Evolutionary conservation across 2,888 invertebrate genomes (phyloP), one percentile per base, ranked within the genome.

Genomic region (Patella caerulea): DNA sequence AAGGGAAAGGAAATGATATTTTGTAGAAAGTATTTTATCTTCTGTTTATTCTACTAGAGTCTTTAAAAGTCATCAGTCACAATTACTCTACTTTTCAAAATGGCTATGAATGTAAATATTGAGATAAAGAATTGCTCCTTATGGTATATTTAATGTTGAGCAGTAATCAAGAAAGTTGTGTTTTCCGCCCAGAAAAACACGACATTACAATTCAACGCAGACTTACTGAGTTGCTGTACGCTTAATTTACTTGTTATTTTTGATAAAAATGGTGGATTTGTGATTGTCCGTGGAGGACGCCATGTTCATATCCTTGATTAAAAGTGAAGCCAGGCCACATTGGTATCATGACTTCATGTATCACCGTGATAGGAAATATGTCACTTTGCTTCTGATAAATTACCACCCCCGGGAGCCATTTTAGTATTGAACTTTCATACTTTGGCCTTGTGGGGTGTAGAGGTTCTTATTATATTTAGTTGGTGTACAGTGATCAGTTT

Each of bases 321-420:
- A 65, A 19, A 19, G 19, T 65, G 65, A 65, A 24, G 24, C 65
- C 24, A 19, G 19, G 65, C 65, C 65, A 65, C 24, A 24, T 24
- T 65, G 65, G 65, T 65, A 19, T 65, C 19, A 24, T 65, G 65
- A 24, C 65, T 24, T 12, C 15, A 24, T 19, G 19, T 65, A 65
- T 65, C 65, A 19, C 24, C 9, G 19, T 65, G 65, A 24, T 65
- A 24, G 65, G 19, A 65, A 65, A 65, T 65, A 65, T 65, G 65
- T 65, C 65, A 65, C 65, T 65, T 65, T 65, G 24, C 12, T n/a
- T 65, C 24, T 65, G 65, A 65, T 65, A 65, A 24, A 65, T 65
- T 19, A 24, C 19, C 19, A 19, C 65, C 65, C 24, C 19, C 24
- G 65, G 65, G 24, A 65, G 65, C 65, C 19, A 65, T 65, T 65